phyloP scores from a whole-genome alignment of 2,797 vertebrate species.

The Urocyon cinereoargenteus region DNA sequence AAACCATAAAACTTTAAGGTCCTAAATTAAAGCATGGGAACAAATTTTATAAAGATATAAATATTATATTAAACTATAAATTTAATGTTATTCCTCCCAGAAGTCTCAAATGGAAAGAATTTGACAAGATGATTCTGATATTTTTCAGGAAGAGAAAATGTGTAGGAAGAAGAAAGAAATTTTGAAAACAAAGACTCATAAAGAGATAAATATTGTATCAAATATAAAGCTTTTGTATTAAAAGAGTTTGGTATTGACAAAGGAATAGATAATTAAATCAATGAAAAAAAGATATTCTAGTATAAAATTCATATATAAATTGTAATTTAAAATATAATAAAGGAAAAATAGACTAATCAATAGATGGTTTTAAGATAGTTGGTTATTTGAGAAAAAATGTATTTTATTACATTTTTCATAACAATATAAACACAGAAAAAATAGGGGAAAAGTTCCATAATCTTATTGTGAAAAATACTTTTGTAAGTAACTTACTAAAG shows the following conservation, averaged over 20 bases:
- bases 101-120: neutral
- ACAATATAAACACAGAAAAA: neutral
- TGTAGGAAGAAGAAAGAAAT: neutral
- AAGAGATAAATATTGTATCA: neutral
- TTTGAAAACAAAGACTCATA: neutral
- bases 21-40: neutral
- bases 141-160: slow-evolving; percentile 40
- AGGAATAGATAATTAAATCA: neutral
- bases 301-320: neutral
- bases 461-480: neutral
- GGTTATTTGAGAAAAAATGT: neutral
- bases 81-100: neutral
- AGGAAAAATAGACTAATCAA: neutral
- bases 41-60: neutral
- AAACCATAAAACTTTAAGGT: neutral
- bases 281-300: neutral
- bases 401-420: slow-evolving; percentile 21
- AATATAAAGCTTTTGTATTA: neutral
- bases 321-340: neutral
- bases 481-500: slow-evolving; percentile 16
- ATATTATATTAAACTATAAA: slow-evolving; percentile 16
- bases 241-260: neutral
- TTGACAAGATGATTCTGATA: neutral
- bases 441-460: neutral
- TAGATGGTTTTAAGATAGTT: neutral